phyloP scores from a whole-genome alignment of 2,888 invertebrate species.

The Eledona agricola region DNA sequence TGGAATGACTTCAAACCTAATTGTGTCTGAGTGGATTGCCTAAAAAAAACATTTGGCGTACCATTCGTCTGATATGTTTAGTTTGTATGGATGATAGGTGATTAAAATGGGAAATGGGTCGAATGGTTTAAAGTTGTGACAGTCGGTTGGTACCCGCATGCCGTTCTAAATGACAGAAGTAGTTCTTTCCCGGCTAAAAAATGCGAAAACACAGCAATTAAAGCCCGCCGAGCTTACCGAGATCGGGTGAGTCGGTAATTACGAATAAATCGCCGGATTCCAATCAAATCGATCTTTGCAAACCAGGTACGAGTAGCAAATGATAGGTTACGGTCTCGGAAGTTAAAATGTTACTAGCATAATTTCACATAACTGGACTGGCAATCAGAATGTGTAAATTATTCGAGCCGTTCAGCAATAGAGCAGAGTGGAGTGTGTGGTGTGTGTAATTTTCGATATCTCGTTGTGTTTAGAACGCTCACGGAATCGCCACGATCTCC shows the following conservation, averaged over 20 bases:
- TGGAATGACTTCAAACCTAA: no score
- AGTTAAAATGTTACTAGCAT: conserved; percentile 62
- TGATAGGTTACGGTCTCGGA: conserved; percentile 61
- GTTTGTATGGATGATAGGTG: no score
- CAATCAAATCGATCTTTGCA: conserved; percentile 58
- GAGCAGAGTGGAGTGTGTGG: no score
- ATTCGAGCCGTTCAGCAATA: conserved; percentile 50
- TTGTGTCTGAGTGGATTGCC: no score
- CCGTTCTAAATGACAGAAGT: no score
- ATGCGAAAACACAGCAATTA: conserved; percentile 47
- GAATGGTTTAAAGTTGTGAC: no score
- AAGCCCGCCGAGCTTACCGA: conserved; percentile 48
- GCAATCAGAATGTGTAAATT: conserved; percentile 62
- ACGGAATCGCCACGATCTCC: conserved; percentile 56
- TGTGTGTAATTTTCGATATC: conserved; percentile 59
- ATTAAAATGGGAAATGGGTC: no score
- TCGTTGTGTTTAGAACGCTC: conserved; percentile 57
- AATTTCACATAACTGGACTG: conserved; percentile 61
- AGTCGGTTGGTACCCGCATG: no score
- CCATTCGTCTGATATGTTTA: no score
- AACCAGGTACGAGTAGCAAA: conserved; percentile 59
- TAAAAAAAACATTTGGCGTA: no score
- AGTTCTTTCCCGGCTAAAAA: no score
- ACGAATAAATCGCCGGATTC: conserved; percentile 58
- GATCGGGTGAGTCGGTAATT: conserved; percentile 52